phyloP scores from a whole-genome alignment of 2,888 invertebrate species.

The Aproaerema taeniolella region DNA sequence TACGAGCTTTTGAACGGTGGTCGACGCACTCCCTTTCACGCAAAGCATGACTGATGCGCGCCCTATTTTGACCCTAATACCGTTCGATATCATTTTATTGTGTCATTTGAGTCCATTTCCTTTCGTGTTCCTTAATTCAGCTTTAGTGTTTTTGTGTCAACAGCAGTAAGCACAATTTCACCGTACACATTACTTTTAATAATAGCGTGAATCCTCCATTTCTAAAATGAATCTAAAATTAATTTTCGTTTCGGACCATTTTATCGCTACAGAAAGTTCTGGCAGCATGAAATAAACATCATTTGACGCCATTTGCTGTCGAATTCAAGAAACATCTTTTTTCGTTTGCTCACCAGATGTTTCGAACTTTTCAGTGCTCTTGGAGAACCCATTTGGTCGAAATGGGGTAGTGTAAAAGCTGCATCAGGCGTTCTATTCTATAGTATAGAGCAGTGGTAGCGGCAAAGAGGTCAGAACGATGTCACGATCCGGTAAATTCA shows the following conservation, averaged over 20 bases:
- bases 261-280: too few species aligned
- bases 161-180: too few species aligned
- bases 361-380: neutral
- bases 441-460: neutral
- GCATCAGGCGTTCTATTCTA: slow-evolving; percentile 1
- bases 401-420: slow-evolving; percentile 12
- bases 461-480: slow-evolving; percentile 40
- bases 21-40: slow-evolving; percentile 52
- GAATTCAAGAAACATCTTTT: too few species aligned
- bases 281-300: too few species aligned
- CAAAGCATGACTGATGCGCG: slow-evolving; percentile 32
- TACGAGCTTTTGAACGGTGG: slow-evolving; percentile 46
- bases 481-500: slow-evolving; percentile 35
- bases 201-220: too few species aligned
- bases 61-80: slow-evolving; percentile 13
- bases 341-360: neutral
- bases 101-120: too few species aligned
- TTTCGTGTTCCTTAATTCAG: too few species aligned
- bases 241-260: too few species aligned
- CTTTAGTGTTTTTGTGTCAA: too few species aligned
- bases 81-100: slow-evolving; percentile 5
- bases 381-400: neutral
- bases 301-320: too few species aligned
- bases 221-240: too few species aligned
- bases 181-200: too few species aligned